A percentile compares a stretch with the other conserved stretches of the same genome.
phyloP scores from a whole-genome alignment of 2,888 invertebrate species.

The Electrophaes corylata region DNA sequence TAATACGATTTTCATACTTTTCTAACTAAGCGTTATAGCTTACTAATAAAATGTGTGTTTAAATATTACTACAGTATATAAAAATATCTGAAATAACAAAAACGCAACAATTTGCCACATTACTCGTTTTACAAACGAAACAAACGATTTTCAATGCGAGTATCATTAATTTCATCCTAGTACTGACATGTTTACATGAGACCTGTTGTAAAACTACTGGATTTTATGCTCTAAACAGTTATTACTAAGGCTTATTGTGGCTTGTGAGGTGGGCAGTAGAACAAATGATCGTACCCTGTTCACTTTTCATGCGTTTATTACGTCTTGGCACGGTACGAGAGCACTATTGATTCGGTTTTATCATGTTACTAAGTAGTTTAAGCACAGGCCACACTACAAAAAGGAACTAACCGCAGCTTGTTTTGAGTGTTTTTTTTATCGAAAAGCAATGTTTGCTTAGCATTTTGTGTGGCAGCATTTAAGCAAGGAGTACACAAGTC shows the following conservation, averaged over 20 bases:
- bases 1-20: too few relatives aligned
- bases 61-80: too few relatives aligned
- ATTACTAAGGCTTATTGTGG: slow-evolving; percentile 40
- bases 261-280: slow-evolving; percentile 44
- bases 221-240: slow-evolving; percentile 44
- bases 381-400: slow-evolving; percentile 41
- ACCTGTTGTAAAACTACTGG: slow-evolving; percentile 26
- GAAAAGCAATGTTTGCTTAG: too few relatives aligned
- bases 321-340: slow-evolving; percentile 72
- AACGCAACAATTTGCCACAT: slow-evolving; percentile 48
- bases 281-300: slow-evolving; percentile 66
- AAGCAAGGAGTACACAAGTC: too few relatives aligned
- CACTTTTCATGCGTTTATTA: slow-evolving; percentile 78
- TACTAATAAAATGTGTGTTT: too few relatives aligned
- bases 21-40: too few relatives aligned
- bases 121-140: slow-evolving; percentile 60
- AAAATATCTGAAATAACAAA: slow-evolving; percentile 30
- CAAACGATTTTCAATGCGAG: slow-evolving; percentile 69
- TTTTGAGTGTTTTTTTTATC: too few relatives aligned
- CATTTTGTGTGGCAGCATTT: too few relatives aligned
- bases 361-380: slow-evolving; percentile 62
- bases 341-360: slow-evolving; percentile 71
- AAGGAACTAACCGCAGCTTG: background rate
- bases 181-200: slow-evolving; percentile 52
- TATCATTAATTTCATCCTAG: slow-evolving; percentile 71